phyloP scores from a whole-genome alignment of 2,113 vertebrate genomes.

The Polypterus senegalus region DNA sequence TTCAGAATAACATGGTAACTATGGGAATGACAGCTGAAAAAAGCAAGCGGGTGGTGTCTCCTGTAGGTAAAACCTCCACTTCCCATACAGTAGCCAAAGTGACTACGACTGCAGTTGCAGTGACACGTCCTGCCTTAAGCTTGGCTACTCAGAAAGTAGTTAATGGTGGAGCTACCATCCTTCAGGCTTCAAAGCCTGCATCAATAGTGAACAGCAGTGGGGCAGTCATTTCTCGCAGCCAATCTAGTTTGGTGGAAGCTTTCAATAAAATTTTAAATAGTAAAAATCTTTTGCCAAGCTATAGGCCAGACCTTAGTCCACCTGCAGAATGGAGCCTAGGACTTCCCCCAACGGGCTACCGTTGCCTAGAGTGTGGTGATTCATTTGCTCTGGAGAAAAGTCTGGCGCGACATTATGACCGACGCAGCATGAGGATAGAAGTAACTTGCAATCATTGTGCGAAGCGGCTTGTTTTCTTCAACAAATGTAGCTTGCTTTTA shows the following conservation, averaged over 20 bases:
- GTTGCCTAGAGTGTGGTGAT: conserved; percentile 88
- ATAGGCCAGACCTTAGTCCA: conserved; percentile 72
- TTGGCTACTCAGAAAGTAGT: conserved; percentile 51
- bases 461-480: conserved; percentile 90
- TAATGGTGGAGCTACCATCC: conserved; percentile 43
- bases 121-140: conserved; percentile 20
- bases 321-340: conserved; percentile 67
- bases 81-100: conserved; percentile 8
- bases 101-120: background rate
- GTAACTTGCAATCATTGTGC: conserved; percentile 94
- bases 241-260: conserved; percentile 84
- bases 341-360: conserved; percentile 64
- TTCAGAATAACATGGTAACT: conserved; percentile 56
- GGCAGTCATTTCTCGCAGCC: conserved; percentile 77
- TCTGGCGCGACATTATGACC: conserved; percentile 79
- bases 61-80: conserved; percentile 27
- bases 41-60: conserved; percentile 34
- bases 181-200: conserved; percentile 42
- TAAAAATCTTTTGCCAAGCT: conserved; percentile 82
- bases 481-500: conserved; percentile 89
- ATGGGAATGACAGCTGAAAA: conserved; percentile 32
- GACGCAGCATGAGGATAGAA: conserved; percentile 86
- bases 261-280: conserved; percentile 95
- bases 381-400: conserved; percentile 85
- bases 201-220: conserved; percentile 52